Evolutionary conservation across 2,888 invertebrate species (phyloP), one percentile per base, ranked within the genome.

Genomic region (Sphecodes monilicornis): DNA sequence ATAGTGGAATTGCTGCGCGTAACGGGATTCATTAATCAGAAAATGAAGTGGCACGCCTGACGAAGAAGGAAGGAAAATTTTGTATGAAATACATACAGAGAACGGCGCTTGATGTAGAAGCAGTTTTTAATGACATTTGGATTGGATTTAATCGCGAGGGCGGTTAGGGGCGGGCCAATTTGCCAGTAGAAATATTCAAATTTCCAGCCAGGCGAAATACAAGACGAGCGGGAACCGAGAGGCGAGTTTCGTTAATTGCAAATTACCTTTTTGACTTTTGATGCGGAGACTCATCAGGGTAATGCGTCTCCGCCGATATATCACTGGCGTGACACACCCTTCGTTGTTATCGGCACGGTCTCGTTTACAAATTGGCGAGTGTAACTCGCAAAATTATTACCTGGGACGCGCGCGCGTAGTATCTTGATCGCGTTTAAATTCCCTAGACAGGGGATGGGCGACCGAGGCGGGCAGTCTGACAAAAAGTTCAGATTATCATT

Each of bases 271-370:
- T n/a, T 73, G 39, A 79, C 72, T 79, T 82, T 76, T 77, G 54
- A 80, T 80, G 73, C 46, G 64, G 50, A 76, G 72, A 78, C 82
- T 88, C 86, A 86, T 88, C 86, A 86, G 64, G 76, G 72, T 88
- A 88, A 88, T 88, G 88, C 80, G 77, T 75, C 64, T 68, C 41
- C 26, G 71, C 57, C 70, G 71, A 80, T 88, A 82, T 85, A 88
- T 84, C 81, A 72, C 66, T n/a, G 3, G 54, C 18, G 32, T 32
- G 68, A 64, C 86, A 71, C 83, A 57, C 76, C 78, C 86, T 69
- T 66, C 74, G 76, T 66, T 86, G 80, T 82, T 71, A 76, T 78
- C 71, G 57, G 36, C 43, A 41, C 36, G 16, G 22, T 50, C 18
- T 70, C 70, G n/a, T 29, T 66, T 60, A 64, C 78, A 82, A 88